Percentiles rank a stretch among this genome's conserved stretches.
Conservation (phyloP, 2,888 invertebrate genomes). For the Antheraea yamamai region DNA sequence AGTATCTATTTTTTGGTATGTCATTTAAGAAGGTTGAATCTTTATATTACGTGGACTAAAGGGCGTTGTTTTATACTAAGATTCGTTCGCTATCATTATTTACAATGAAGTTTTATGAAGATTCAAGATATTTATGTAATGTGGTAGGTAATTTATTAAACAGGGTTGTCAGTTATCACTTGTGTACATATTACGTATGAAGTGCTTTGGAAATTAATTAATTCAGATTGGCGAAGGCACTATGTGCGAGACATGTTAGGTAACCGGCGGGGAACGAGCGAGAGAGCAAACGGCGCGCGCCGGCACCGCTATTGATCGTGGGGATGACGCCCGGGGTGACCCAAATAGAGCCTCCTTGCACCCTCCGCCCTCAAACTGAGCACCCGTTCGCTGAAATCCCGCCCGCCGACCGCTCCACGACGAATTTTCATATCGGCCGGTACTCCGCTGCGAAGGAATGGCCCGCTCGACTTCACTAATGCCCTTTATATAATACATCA, state of each 20-base stretch:
- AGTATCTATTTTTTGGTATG: neutral
- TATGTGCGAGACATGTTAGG: conserved; percentile 75
- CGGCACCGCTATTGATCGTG: conserved; percentile 75
- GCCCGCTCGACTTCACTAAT: conserved; percentile 60
- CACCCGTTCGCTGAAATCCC: conserved; percentile 48
- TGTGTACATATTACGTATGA: conserved; percentile 56
- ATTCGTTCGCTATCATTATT: neutral
- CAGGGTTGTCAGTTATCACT: conserved; percentile 17
- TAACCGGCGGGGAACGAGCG: conserved; percentile 69
- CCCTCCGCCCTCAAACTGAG: conserved; percentile 60
- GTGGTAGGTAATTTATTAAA: conserved; percentile 7
- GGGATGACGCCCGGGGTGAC: conserved; percentile 81
- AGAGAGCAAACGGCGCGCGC: conserved; percentile 74
- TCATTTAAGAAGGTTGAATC: neutral
- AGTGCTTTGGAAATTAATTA: conserved; percentile 71
- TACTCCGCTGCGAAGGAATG: conserved; percentile 70
- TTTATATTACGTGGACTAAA: neutral
- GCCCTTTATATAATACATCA: conserved; percentile 65
- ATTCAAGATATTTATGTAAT: neutral
- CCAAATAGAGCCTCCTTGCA: conserved; percentile 79
- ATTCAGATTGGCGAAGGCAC: conserved; percentile 58
- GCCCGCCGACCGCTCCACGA: conserved; percentile 60
- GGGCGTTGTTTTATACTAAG: conserved; percentile 2
- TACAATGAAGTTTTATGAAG: neutral
- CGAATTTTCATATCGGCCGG: conserved; percentile 80